Percentiles rank a stretch among this genome's conserved stretches.
Conservation (phyloP, 2,888 invertebrate species). For the Drosophila multiciliata region DNA sequence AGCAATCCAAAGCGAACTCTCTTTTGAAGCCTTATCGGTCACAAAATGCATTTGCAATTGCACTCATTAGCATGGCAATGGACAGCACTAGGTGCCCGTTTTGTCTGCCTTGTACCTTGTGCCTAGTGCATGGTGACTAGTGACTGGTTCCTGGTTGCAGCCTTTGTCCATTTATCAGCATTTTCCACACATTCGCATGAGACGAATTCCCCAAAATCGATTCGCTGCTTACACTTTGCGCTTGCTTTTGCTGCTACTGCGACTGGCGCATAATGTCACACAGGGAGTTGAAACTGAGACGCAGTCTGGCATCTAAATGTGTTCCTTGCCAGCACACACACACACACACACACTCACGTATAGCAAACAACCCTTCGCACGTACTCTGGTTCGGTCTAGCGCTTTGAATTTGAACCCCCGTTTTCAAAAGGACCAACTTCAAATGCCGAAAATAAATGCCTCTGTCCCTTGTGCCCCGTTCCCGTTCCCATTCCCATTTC, state of each 20-base stretch:
- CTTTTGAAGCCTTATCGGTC: constrained; percentile 58
- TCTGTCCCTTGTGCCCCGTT: constrained; percentile 61
- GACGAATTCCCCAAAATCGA: constrained; percentile 82
- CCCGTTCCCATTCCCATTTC: constrained; percentile 3
- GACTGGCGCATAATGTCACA: constrained; percentile 73
- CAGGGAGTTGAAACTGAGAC: constrained; percentile 69
- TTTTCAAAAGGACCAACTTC: constrained; percentile 80
- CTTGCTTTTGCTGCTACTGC: constrained; percentile 46
- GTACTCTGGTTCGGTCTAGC: constrained; percentile 72
- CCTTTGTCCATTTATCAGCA: constrained; percentile 75
- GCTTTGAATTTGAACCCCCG: constrained; percentile 79
- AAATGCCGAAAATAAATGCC: constrained; percentile 81
- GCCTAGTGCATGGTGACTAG: background rate
- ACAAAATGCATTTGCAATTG: constrained; percentile 18
- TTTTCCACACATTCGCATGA: constrained; percentile 81
- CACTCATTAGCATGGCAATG: constrained; percentile 70
- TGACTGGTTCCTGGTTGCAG: constrained; percentile 3
- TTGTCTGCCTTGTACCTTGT: background rate
- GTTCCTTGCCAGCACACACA: constrained; percentile 51
- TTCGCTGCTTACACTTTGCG: constrained; percentile 68
- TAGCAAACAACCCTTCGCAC: constrained; percentile 75
- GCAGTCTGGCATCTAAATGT: constrained; percentile 79
- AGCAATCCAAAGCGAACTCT: constrained; percentile 1
- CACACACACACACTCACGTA: constrained; percentile 13
- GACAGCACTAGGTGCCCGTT: constrained; percentile 14